A percentile compares a stretch with the other conserved stretches of the same genome.
Conservation (phyloP, 2,888 invertebrate genomes). For the Anoplius nigerrimus region DNA sequence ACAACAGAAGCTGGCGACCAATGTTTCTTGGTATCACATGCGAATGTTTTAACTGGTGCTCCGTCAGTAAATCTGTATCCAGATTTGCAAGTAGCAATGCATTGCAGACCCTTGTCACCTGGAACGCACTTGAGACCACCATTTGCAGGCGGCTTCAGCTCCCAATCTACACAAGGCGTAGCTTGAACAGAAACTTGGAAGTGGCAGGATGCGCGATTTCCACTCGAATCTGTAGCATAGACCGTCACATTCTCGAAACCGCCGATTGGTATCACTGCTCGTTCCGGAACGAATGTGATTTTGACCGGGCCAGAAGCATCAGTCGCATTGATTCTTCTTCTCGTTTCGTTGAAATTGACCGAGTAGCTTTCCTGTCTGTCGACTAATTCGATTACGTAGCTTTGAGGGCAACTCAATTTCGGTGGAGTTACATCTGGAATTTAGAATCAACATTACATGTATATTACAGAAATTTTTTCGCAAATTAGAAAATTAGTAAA, state of each 20-base stretch:
- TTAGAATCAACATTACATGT: not conserved
- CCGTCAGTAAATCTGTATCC: slow-evolving; percentile 95
- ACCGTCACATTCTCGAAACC: slow-evolving; percentile 95
- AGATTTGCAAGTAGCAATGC: slow-evolving; percentile 91
- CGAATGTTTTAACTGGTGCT: slow-evolving; percentile 89
- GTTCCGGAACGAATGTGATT: slow-evolving; percentile 85
- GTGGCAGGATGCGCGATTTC: slow-evolving; percentile 92
- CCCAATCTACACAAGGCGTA: slow-evolving; percentile 96
- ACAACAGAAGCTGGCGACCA: slow-evolving; percentile 94
- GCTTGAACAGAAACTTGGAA: slow-evolving; percentile 96
- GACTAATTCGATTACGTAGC: slow-evolving; percentile 93
- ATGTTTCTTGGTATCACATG: slow-evolving; percentile 86
- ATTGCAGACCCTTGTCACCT: slow-evolving; percentile 88
- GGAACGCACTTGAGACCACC: slow-evolving; percentile 92
- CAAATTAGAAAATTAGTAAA: slow-evolving; percentile 1
- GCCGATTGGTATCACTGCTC: slow-evolving; percentile 89
- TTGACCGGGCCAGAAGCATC: slow-evolving; percentile 93
- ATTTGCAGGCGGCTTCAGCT: slow-evolving; percentile 90
- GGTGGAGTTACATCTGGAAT: slow-evolving; percentile 90
- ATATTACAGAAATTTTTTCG: not conserved
- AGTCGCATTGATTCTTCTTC: slow-evolving; percentile 88
- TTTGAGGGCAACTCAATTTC: slow-evolving; percentile 92
- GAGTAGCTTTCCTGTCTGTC: slow-evolving; percentile 93
- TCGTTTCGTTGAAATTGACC: slow-evolving; percentile 93
- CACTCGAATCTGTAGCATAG: slow-evolving; percentile 89